Base-by-base conservation (phyloP, 2,888 invertebrate genomes). In the Acrocera orbiculus region DNA sequence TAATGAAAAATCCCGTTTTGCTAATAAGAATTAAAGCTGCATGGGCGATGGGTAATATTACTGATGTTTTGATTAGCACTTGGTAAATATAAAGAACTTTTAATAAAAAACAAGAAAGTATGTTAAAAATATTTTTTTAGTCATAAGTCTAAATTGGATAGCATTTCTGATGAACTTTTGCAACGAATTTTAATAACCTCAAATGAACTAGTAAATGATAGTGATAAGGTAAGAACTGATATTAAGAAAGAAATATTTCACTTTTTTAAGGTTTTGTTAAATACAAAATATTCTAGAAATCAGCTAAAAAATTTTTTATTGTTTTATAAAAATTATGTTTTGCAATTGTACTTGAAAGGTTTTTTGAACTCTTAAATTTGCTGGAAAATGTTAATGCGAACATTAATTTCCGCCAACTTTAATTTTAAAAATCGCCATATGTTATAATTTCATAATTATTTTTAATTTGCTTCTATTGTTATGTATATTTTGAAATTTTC, bases 11-110 rank as follows among this genome's bases (percentile, higher is more conserved):
- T 47, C 52, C 62, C 0, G 73, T 73, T 43, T 52, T 76, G 15
- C 66, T 68, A 3, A 81, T 87, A 1, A 64, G 80, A 16, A 67
- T 76, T 1, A 87, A 87, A 56, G 77, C 82, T 0, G 76, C 81
- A 2, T 90, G 89, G 89, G 72, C 87, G 0, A 62, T 90, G 39
- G 89, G 80, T 1, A 89, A 86, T 53, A 66, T 89, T 6, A 81
- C 78, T 46, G 85, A 87, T 52, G 78, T 81, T 2, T 62, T 89
- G 0, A 70, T 81, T 2, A 62, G 73, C 20, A 77, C 76, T 51
- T 69, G 67, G 76, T 78, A 54, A 64, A 11, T 30, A n/a, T n/a
- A 16, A 17, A 17, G 19, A 14, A 28, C 17, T 16, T 33, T 32
- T 38, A 13, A 11, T 8, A 32, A 4, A 28, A 23, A 32, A 15